Percentiles rank a stretch among this genome's conserved stretches.
These are phyloP conservation scores for Haplotaxodon microlepis DNA, from an alignment of 2,113 vertebrate species.

Conservation along the genomic window DNA sequence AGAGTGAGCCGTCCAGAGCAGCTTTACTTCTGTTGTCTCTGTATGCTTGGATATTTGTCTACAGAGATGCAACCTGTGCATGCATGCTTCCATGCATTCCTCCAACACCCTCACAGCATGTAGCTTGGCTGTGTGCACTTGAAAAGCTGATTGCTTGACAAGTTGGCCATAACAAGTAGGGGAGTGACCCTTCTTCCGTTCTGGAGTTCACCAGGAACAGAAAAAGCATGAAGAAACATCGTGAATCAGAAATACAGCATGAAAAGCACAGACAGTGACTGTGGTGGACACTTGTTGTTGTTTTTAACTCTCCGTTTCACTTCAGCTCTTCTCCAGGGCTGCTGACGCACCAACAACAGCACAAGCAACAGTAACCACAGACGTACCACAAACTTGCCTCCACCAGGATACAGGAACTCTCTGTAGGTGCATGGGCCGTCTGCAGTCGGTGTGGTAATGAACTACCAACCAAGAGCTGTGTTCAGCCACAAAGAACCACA, in stretches of 20 bases:
- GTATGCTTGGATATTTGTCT: background rate
- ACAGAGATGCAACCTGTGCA: background rate
- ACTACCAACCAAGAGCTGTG: background rate
- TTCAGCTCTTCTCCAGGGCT: background rate
- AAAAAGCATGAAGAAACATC: background rate
- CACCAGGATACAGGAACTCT: background rate
- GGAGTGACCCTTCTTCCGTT: background rate
- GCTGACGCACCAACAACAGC: background rate
- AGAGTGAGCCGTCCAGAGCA: slow-evolving; percentile 9
- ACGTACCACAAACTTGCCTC: background rate
- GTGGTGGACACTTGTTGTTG: background rate
- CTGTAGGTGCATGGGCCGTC: background rate
- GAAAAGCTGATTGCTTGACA: background rate
- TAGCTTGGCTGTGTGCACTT: background rate
- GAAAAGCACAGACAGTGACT: background rate
- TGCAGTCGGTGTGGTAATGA: rapidly evolving
- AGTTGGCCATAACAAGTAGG: background rate
- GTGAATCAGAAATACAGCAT: rapidly evolving
- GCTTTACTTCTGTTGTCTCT: background rate
- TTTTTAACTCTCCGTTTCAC: background rate
- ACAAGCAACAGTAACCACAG: background rate
- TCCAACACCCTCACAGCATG: background rate
- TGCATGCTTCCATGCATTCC: background rate
- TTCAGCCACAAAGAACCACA: background rate
- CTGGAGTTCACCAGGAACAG: background rate